Base-by-base conservation (phyloP, 2,113 vertebrate species). In the Anhinga anhinga region DNA sequence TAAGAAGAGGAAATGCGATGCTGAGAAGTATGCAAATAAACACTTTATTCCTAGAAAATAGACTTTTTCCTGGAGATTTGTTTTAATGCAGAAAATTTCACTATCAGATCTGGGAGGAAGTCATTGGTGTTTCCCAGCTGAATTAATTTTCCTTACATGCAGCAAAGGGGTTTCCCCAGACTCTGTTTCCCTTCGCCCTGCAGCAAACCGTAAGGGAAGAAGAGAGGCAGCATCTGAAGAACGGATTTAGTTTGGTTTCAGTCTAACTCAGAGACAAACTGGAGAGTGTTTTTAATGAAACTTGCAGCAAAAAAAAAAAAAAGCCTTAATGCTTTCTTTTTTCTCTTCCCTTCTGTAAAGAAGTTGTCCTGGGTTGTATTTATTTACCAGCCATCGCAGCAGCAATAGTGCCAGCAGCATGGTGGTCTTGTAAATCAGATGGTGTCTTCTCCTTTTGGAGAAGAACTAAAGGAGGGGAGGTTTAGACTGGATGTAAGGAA, bases 1-100 rank as follows among this genome's bases (percentile, higher is more conserved):
- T 40, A 49, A 40, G 32, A 40, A 22, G 38, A 63, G 44, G 53
- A 73, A 86, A 21, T 0, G 4, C 0, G 0, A 22, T 1, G 0
- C 58, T 58, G 42, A 14, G 16, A 81, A 83, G 19, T 20, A 56
- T 13, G 50, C 55, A 18, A 23, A 56, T 25, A 10, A 86, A 25
- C 7, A 8, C 22, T 62, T 72, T 22, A 4, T 83, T 78, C 29
- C 15, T 73, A 13, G 55, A 30, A 55, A 82, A 61, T 5, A 13
- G 20, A 2, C 22, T 32, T 65, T 27, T 49, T 65, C 56, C 66
- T 7, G 15, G 42, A 71, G 9, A 8, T 36, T 36, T 36, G 14
- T 49, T 58, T 85, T 22, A 49, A 36, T 32, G 7, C 10, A 27
- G 30, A 63, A 30, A 36, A 29, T 21, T 9, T 42, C 13, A 16